A percentile compares a stretch with the other conserved stretches of the same genome.
Evolutionary conservation across 2,113 vertebrate genomes (phyloP).

Genomic region (Hippocampus mohnikei): DNA sequence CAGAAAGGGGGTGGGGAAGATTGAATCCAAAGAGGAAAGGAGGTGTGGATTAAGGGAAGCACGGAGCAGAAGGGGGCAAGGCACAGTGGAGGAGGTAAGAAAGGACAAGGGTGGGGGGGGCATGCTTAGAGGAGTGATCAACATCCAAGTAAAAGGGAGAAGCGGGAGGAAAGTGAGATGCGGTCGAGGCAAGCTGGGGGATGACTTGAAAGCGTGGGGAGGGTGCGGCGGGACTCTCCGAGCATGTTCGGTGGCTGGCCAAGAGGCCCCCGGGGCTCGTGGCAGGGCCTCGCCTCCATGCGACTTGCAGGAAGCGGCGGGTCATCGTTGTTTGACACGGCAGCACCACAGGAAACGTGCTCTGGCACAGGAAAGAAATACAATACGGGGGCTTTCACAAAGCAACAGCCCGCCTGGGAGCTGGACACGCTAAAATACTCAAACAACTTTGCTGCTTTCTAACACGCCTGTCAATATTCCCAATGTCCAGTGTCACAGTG

Average conservation of each 20-base stretch:
- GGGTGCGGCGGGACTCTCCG: conserved; percentile 13
- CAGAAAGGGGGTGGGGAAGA: conserved; percentile 48
- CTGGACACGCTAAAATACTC: conserved; percentile 56
- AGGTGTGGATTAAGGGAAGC: conserved; percentile 45
- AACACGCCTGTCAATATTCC: conserved; percentile 60
- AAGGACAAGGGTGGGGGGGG: background rate
- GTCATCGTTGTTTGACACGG: conserved; percentile 79
- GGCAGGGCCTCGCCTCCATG: conserved; percentile 75
- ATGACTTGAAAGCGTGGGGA: conserved; percentile 16
- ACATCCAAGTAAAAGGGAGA: background rate
- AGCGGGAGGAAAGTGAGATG: conserved; percentile 1
- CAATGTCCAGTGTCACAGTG: conserved; percentile 39
- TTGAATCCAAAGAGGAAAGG: conserved; percentile 42
- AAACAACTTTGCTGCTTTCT: conserved; percentile 59
- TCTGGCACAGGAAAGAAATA: conserved; percentile 90
- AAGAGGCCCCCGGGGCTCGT: conserved; percentile 73
- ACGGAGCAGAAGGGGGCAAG: conserved; percentile 12
- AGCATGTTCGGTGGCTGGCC: conserved; percentile 50
- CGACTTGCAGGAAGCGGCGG: conserved; percentile 83
- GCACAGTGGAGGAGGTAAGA: conserved; percentile 7
- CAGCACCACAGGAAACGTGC: conserved; percentile 80
- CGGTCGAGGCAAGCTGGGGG: background rate
- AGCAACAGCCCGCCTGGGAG: conserved; percentile 62
- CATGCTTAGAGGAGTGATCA: background rate
- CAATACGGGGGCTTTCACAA: conserved; percentile 76